Base-by-base conservation (phyloP, 1,140 invertebrate genomes). In the Tetranychus urticae region DNA sequence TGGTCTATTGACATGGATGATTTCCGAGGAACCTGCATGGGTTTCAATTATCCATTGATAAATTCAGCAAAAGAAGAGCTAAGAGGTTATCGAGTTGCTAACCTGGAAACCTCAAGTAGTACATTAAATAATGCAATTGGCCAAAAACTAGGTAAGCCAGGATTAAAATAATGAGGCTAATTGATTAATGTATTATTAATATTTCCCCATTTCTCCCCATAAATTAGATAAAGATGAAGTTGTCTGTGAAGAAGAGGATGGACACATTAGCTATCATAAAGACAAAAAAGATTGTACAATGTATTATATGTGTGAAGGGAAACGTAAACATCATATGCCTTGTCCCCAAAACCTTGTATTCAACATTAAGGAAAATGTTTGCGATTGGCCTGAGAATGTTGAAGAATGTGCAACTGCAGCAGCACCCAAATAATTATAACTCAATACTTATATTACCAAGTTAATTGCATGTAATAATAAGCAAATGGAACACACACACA, bases 1-100 rank as follows among this genome's bases (percentile, higher is more conserved):
- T 97, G 91, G 90, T 90, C 88, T 1, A 78, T 91, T 13, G 89
- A 93, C 69, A 88, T 92, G 85, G 88, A 97, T 67, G 91, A 97
- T 71, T 96, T 93, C 74, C 76, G 79, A 62, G 89, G 88, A 33
- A 78, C 78, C 33, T 94, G 90, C 70, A 87, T 88, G n/a, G 82
- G 81, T 52, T 86, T 85, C 33, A 87, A 86, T 69, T 96, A 85
- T 73, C 91, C 91, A 1, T 73, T 97, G 39, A 81, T 93, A 39
- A 86, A 80, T 63, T 81, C 88, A 0, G 84, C 94, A 76, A 85
- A 80, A 62, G 82, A 87, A 66, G 86, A 90, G 69, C 73, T 93
- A 1, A 78, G 80, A 59, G 82, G 80, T 37, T 92, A 91, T 70
- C 80, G 81, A 66, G 87, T 92, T 0, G 80, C 80, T 67, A 82